These are phyloP conservation scores for Ectropis grisescens DNA, from an alignment of 1,140 invertebrate species.

Conservation along the genomic window DNA sequence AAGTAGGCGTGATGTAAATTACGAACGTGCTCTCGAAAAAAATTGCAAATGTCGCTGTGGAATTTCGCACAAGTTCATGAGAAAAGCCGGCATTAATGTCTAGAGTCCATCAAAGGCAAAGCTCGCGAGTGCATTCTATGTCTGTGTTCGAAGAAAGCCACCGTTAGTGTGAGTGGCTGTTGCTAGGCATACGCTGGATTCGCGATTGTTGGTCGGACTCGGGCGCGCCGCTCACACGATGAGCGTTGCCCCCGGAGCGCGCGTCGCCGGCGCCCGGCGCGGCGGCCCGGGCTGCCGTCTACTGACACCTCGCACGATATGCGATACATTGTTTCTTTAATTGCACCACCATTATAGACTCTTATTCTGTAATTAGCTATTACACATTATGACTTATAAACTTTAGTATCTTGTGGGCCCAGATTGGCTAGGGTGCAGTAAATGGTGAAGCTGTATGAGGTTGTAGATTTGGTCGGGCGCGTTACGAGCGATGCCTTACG, in stretches of 20 bases:
- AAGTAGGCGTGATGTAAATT: conserved; percentile 4
- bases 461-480: too few relatives aligned
- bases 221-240: conserved; percentile 49
- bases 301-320: conserved; percentile 21
- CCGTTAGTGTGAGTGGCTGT: conserved; percentile 46
- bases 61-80: conserved; percentile 8
- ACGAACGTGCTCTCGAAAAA: background rate
- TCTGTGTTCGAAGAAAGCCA: conserved; percentile 32
- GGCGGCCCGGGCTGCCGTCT: conserved; percentile 13
- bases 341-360: conserved; percentile 4
- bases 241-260: conserved; percentile 39
- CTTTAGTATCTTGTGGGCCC: too few relatives aligned
- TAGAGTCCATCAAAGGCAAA: conserved; percentile 27
- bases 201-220: conserved; percentile 52
- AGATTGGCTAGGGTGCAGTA: too few relatives aligned
- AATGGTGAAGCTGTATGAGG: too few relatives aligned
- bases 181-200: conserved; percentile 56
- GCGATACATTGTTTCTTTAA: conserved; percentile 15
- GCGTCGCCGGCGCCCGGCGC: conserved; percentile 2
- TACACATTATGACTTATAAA: too few relatives aligned
- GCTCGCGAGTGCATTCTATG: conserved; percentile 31
- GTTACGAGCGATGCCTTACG: too few relatives aligned
- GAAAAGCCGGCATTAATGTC: conserved; percentile 19
- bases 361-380: too few relatives aligned
- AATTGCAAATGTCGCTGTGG: conserved; percentile 1